These are phyloP conservation scores for Margaritifera margaritifera DNA, from an alignment of 2,888 invertebrate species.

Conservation along the genomic window DNA sequence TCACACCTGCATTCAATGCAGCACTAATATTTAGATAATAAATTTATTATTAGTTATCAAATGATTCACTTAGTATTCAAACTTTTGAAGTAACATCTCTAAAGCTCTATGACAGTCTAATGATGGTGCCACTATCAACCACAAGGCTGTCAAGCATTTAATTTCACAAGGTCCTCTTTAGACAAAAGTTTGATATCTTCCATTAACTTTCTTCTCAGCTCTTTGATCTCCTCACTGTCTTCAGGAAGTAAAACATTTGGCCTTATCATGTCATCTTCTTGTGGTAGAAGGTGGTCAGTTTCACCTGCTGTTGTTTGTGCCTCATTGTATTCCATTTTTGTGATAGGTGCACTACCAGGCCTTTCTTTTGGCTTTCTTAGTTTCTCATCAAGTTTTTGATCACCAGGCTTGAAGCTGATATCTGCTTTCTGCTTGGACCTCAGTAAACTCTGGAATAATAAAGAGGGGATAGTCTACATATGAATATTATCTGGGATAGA, in stretches of 20 bases:
- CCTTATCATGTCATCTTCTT: constrained; percentile 32
- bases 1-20: too few relatives aligned
- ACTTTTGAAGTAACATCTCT: too few relatives aligned
- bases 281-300: constrained; percentile 41
- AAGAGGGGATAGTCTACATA: background rate
- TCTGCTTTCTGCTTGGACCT: constrained; percentile 61
- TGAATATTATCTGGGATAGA: background rate
- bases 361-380: constrained; percentile 44
- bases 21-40: too few relatives aligned
- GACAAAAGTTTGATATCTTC: constrained; percentile 39
- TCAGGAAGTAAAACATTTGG: constrained; percentile 45
- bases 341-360: constrained; percentile 66
- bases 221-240: constrained; percentile 48
- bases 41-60: too few relatives aligned
- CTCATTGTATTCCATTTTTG: constrained; percentile 50
- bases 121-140: too few relatives aligned
- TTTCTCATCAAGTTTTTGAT: constrained; percentile 40
- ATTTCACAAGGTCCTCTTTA: constrained; percentile 38
- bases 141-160: too few relatives aligned
- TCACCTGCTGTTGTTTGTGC: constrained; percentile 60
- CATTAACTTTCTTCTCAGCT: constrained; percentile 42
- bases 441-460: constrained; percentile 54
- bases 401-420: constrained; percentile 55
- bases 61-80: too few relatives aligned
- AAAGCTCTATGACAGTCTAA: too few relatives aligned